A percentile compares a stretch with the other conserved stretches of the same genome.
phyloP scores from a whole-genome alignment of 2,113 vertebrate species.

The Silurus asotus region DNA sequence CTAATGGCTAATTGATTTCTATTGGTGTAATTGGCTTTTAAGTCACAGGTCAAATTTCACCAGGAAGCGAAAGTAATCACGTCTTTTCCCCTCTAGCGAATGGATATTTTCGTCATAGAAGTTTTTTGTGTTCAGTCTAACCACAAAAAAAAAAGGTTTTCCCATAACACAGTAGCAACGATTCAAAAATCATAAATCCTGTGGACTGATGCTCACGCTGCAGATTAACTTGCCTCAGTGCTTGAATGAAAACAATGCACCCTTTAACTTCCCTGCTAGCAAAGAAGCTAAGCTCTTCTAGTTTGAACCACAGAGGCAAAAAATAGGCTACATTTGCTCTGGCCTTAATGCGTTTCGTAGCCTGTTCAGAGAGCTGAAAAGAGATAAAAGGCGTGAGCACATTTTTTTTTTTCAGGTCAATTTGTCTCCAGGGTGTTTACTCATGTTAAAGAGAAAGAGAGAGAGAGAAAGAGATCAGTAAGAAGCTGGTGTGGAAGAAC shows the following conservation, averaged over 20 bases:
- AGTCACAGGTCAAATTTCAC: background rate
- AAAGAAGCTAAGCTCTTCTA: background rate
- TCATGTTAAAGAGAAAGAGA: conserved; percentile 63
- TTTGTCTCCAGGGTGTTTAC: conserved; percentile 66
- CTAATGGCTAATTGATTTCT: background rate
- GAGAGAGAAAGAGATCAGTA: conserved; percentile 60
- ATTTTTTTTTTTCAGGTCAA: conserved; percentile 71
- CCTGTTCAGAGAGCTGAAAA: conserved; percentile 61
- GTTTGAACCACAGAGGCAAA: conserved; percentile 17
- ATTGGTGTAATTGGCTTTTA: background rate
- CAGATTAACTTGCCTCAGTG: background rate
- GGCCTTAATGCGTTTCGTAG: conserved; percentile 56
- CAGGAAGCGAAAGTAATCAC: background rate
- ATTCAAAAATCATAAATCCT: no score
- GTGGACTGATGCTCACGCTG: no score
- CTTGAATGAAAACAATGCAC: background rate
- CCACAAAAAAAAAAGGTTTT: background rate
- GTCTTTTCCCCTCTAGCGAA: background rate
- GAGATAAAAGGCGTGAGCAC: conserved; percentile 63
- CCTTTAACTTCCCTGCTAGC: background rate
- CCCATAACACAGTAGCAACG: background rate
- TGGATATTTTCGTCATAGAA: background rate
- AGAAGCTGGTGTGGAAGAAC: conserved; percentile 52
- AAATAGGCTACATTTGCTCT: conserved; percentile 37
- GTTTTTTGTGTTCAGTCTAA: background rate